A percentile compares a stretch with the other conserved stretches of the same genome.
These are phyloP conservation scores for Anagrus nilaparvatae DNA, from an alignment of 1,140 invertebrate genomes.

Conservation along the genomic window DNA sequence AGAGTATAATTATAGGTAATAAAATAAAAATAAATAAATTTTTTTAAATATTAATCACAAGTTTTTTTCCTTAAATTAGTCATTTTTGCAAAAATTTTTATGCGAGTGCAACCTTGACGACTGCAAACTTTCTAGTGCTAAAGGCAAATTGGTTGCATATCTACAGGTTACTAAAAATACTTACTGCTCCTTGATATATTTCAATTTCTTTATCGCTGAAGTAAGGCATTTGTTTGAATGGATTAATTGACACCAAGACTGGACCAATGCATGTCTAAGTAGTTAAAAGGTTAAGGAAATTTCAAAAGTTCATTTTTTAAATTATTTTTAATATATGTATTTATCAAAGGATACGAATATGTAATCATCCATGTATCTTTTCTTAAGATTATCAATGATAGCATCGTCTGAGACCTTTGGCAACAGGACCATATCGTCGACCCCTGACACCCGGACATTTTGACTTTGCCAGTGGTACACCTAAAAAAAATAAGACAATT, in stretches of 20 bases:
- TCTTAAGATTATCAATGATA: slow-evolving; percentile 67
- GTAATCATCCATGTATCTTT: slow-evolving; percentile 62
- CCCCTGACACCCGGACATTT: slow-evolving; percentile 64
- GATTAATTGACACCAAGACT: slow-evolving; percentile 70
- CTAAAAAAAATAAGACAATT: slow-evolving; percentile 42
- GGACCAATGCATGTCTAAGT: slow-evolving; percentile 73
- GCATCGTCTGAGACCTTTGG: slow-evolving; percentile 59
- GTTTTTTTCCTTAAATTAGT: too few species aligned
- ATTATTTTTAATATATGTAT: not conserved
- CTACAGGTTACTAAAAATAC: too few species aligned
- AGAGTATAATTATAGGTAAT: too few species aligned
- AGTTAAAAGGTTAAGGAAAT: not conserved
- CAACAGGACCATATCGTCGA: slow-evolving; percentile 75
- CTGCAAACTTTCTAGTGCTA: not conserved
- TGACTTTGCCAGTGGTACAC: slow-evolving; percentile 70
- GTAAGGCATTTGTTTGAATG: slow-evolving; percentile 67
- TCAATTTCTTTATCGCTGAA: slow-evolving; percentile 64
- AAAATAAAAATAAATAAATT: too few species aligned
- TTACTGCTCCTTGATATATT: slow-evolving; percentile 64
- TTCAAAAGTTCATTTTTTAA: not conserved
- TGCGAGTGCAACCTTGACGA: not conserved
- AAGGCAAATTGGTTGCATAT: too few species aligned
- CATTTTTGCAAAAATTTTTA: not conserved
- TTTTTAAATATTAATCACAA: too few species aligned
- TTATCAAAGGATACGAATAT: slow-evolving; percentile 61